A percentile compares a stretch with the other conserved stretches of the same genome.
Evolutionary conservation across 2,888 invertebrate genomes (phyloP).

Genomic region (Unio pictorum): DNA sequence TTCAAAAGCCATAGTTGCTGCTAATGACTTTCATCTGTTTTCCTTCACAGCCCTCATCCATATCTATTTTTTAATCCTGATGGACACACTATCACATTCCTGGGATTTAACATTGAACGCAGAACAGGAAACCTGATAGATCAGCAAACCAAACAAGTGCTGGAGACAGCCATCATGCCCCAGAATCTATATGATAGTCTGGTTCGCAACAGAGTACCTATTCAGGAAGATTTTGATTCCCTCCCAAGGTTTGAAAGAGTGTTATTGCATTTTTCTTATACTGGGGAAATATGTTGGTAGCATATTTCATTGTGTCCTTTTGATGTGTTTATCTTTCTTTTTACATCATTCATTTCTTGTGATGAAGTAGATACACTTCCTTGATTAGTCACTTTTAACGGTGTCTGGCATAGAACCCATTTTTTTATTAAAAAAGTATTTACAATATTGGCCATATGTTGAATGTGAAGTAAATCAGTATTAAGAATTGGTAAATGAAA

Average conservation of each 20-base stretch:
- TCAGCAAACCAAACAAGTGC: conserved; percentile 46
- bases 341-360: too few species aligned
- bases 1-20: not conserved
- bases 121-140: conserved; percentile 57
- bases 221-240: conserved; percentile 61
- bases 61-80: conserved; percentile 68
- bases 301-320: too few species aligned
- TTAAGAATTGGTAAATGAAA: too few species aligned
- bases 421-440: too few species aligned
- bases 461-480: too few species aligned
- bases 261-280: too few species aligned
- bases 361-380: too few species aligned
- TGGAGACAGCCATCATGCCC: conserved; percentile 52
- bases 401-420: too few species aligned
- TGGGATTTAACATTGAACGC: conserved; percentile 63
- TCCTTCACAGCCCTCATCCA: conserved; percentile 62
- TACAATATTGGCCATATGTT: too few species aligned
- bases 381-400: too few species aligned
- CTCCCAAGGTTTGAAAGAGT: conserved; percentile 51
- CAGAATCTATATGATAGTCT: conserved; percentile 51
- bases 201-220: conserved; percentile 49
- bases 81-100: conserved; percentile 60
- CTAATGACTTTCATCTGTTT: not conserved
- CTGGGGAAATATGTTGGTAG: too few species aligned
- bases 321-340: too few species aligned